Evolutionary conservation across 2,888 invertebrate genomes (phyloP), one percentile per base, ranked within the genome.

Genomic region (Stenolophus ochropezus): DNA sequence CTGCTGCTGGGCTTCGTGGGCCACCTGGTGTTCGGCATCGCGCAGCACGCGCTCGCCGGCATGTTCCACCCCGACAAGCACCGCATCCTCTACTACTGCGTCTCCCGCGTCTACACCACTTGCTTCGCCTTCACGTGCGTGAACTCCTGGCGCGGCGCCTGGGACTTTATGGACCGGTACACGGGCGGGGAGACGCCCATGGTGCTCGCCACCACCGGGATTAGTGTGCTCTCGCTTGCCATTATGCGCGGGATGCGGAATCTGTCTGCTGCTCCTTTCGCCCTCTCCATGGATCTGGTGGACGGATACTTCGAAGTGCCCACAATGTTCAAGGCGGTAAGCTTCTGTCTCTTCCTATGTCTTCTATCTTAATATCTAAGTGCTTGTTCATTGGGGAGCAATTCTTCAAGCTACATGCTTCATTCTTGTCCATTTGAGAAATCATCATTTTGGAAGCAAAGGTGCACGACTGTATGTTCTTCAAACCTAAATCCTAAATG

Each of bases 61-160:
- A 88, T 91, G 84, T 90, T 94, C 11, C 91, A 93, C 87, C 95
- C 96, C 2, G 94, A 95, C 85, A 92, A 92, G 73, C 93, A 93
- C 83, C 89, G 95, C 82, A 89, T 94, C 78, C 91, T 92, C 73
- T 96, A 93, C 88, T 95, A 94, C 86, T 88, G 93, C 80, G 88
- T 92, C 79, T 96, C 96, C 83, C 90, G 96, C 79, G 84, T 93
- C 25, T 96, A 96, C 88, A 96, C 96, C 16, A 91, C 91, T 83
- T 87, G 94, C 84, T 96, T 94, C 86, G 96, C 94, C 5, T 92
- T 95, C 85, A 93, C 94, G 83, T 96, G 96, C 88, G 96, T 97
- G 56, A 96, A 95, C 86, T 95, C 95, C 82, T 97, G 97, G 97
- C 91, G 96, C 5, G 97, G 97, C 0, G 93, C 94, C 58, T 97